Evolutionary conservation across 92 coral and sea anemone species (phyloP), one percentile per base, ranked within the genome.

Genomic region (Muricea muricata): DNA sequence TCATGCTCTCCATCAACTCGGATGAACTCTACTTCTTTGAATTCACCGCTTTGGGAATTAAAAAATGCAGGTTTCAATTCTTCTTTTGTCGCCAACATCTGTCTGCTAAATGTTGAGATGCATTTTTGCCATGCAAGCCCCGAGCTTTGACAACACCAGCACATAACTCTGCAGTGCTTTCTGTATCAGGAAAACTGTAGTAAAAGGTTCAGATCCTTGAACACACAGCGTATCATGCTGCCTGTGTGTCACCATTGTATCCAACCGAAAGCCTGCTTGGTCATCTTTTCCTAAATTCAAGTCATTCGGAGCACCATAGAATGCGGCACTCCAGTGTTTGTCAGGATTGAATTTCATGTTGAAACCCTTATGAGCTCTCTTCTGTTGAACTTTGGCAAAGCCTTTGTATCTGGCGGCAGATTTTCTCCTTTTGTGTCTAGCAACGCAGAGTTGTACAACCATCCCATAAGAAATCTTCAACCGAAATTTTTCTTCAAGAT

Each of bases 401-500:
- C 86, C 86, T 47, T 83, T 41, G 71, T 87, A 90, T 23, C 90
- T 48, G 10, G 17, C 68, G 25, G 89, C 86, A 33, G 93, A 87
- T 48, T 58, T 65, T 34, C 87, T 82, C 39, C 89, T 65, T 86
- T 83, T 85, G 58, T 88, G 88, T 56, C 89, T 42, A 0, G 94
- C 90, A 47, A 77, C 71, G 34, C 94, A 91, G 29, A 91, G 75
- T 50, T 91, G 94, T 8, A 88, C 94, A 5, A 91, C 94, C 4
- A 84, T 34, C 28, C 91, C 92, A 79, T 86, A 92, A 23, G 80
- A 21, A 77, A 92, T 21, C 45, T 31, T 72, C 8, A 84, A 69
- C 17, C 66, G 63, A 82, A 89, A 92, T 28, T 41, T 55, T 68
- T 73, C 65, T 73, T 86, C 50, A 26, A 70, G 40, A 31, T 70